A percentile compares a stretch with the other conserved stretches of the same genome.
Conservation (phyloP, 2,797 vertebrate genomes). For the Rhinogobio ventralis region DNA sequence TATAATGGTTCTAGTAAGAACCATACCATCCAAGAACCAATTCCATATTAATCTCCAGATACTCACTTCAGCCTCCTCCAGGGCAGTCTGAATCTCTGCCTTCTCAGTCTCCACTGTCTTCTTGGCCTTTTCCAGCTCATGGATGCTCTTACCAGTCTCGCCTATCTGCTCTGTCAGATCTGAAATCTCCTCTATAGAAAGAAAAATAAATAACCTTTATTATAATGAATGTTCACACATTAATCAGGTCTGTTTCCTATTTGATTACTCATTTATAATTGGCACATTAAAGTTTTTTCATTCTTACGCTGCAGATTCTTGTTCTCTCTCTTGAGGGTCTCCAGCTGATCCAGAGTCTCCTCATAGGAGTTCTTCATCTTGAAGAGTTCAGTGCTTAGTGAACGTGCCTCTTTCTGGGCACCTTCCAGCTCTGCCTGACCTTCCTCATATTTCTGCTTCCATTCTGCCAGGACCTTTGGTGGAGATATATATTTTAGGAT, state of each 20-base stretch:
- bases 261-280: not conserved
- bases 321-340: slow-evolving; percentile 88
- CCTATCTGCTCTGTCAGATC: too few relatives aligned
- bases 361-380: slow-evolving; percentile 91
- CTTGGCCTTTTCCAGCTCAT: too few relatives aligned
- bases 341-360: slow-evolving; percentile 85
- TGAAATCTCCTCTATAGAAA: slow-evolving; percentile 9
- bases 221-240: too few relatives aligned
- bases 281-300: not conserved
- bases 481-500: not conserved
- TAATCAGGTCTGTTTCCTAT: too few relatives aligned
- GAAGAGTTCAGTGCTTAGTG: slow-evolving; percentile 86
- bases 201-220: too few relatives aligned
- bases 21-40: too few relatives aligned
- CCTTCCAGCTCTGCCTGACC: slow-evolving; percentile 86
- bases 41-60: too few relatives aligned
- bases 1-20: not conserved
- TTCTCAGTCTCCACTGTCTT: too few relatives aligned
- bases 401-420: slow-evolving; percentile 84
- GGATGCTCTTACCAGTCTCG: too few relatives aligned
- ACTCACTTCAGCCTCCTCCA: too few relatives aligned
- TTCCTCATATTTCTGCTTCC: slow-evolving; percentile 89
- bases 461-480: slow-evolving; percentile 74
- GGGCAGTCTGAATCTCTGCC: too few relatives aligned
- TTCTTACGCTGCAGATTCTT: slow-evolving; percentile 82